Evolutionary conservation across 2,797 vertebrate genomes (phyloP), one percentile per base, ranked within the genome.

Genomic region (Sebastes nivosus): DNA sequence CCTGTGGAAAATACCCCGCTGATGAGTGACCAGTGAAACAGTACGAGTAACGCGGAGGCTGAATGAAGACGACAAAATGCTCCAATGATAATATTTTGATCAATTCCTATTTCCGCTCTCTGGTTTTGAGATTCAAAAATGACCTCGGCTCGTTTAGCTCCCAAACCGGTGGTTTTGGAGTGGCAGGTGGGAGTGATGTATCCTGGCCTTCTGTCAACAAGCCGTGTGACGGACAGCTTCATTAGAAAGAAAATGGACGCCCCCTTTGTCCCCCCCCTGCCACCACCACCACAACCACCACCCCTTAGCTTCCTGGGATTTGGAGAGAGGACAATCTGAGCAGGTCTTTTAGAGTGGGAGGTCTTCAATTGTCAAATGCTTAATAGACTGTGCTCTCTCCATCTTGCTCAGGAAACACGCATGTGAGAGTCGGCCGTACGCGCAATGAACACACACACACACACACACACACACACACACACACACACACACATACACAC

Each of bases 221-320:
- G 88, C 82, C 29, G 5, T 72, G 84, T 93, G 89, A 94, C 50
- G 18, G 94, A 94, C 93, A 95, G 92, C 93, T 95, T 95, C 91
- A 95, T 96, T 95, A 95, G 87, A 90, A 93, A 94, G 88, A 95
- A 94, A 95, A 95, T 91, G 89, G 79, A 78, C 73, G 61, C 81
- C 83, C 82, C 67, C 91, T 93, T 90, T 87, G 79, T 77, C 79
- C 68, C 80, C 67, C 61, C 42, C 38, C 38, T 13, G 1, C 42
- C 7, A 32, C 63, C 27, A 24, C 20, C 20, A 27, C 42, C 16
- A 36, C 63, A 18, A 24, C 18, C 20, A 25, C 29, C 6, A 25
- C 57, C 74, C 69, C 79, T 54, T 58, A 63, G 87, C 92, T 92
- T 90, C 84, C 83, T 83, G 81, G 85, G 89, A 89, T 72, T 91